These are phyloP conservation scores for Boulengeromyrus knoepffleri DNA, from an alignment of 2,113 vertebrate genomes.

Conservation along the genomic window DNA sequence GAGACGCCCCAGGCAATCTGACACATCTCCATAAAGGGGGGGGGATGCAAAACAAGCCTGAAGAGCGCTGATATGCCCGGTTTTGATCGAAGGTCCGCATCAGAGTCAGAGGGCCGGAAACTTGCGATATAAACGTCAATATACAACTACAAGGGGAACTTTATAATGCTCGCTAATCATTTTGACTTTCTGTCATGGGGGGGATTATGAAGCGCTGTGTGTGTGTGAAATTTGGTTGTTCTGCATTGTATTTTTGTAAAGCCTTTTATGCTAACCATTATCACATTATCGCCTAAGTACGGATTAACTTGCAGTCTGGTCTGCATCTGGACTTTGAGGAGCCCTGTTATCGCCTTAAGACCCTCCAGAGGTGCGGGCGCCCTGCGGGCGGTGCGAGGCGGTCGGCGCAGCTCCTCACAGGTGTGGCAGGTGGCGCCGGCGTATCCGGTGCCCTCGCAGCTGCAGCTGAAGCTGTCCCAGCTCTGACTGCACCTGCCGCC, in stretches of 20 bases:
- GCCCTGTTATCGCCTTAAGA: background rate
- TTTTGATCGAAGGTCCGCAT: background rate
- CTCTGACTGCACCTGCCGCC: conserved; percentile 86
- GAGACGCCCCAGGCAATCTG: background rate
- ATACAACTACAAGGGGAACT: background rate
- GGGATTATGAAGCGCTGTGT: background rate
- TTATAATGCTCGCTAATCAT: background rate
- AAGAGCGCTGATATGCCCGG: background rate
- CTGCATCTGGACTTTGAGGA: background rate
- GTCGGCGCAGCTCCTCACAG: conserved; percentile 59
- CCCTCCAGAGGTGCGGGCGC: background rate
- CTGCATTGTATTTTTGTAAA: background rate
- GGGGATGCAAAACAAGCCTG: background rate
- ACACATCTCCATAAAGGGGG: background rate
- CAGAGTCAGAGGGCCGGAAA: background rate
- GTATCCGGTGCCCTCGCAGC: conserved; percentile 85
- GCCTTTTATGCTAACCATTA: background rate
- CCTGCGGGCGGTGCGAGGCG: background rate
- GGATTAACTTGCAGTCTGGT: background rate
- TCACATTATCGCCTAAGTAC: background rate
- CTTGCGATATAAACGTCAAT: background rate
- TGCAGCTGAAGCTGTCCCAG: conserved; percentile 86
- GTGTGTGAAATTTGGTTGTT: background rate
- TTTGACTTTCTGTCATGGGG: background rate
- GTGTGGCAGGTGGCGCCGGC: conserved; percentile 91